A percentile compares a stretch with the other conserved stretches of the same genome.
phyloP scores from a whole-genome alignment of 2,797 vertebrate genomes.

The Enteromius anoplus region DNA sequence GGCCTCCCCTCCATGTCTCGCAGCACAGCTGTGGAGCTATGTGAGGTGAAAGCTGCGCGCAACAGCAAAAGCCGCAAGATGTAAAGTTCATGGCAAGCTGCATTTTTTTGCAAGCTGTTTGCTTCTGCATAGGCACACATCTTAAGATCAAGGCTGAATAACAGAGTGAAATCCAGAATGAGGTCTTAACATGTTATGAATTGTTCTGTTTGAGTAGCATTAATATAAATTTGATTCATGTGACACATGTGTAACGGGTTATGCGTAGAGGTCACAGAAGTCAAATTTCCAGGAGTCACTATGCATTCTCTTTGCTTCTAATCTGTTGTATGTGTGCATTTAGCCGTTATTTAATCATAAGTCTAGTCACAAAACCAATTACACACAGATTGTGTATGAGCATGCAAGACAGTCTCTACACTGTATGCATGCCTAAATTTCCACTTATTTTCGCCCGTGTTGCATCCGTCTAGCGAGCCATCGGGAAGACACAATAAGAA shows the following conservation, averaged over 20 bases:
- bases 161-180: neutral
- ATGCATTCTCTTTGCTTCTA: neutral
- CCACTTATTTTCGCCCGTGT: neutral
- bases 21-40: conserved; percentile 15
- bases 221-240: neutral
- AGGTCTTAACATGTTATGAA: neutral
- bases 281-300: neutral
- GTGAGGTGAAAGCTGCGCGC: conserved; percentile 16
- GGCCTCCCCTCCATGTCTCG: conserved; percentile 3
- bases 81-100: neutral
- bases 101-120: neutral
- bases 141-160: neutral
- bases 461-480: neutral
- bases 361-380: neutral
- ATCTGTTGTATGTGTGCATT: neutral
- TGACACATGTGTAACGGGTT: neutral
- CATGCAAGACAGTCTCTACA: conserved; percentile 1
- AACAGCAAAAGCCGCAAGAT: neutral
- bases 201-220: neutral
- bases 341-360: neutral
- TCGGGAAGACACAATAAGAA: conserved; percentile 33
- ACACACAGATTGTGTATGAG: neutral
- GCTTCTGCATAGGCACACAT: conserved; percentile 1
- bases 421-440: conserved; percentile 16
- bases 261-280: neutral